Evolutionary conservation across 2,113 vertebrate genomes (phyloP).

Genomic region (Rynchops niger): DNA sequence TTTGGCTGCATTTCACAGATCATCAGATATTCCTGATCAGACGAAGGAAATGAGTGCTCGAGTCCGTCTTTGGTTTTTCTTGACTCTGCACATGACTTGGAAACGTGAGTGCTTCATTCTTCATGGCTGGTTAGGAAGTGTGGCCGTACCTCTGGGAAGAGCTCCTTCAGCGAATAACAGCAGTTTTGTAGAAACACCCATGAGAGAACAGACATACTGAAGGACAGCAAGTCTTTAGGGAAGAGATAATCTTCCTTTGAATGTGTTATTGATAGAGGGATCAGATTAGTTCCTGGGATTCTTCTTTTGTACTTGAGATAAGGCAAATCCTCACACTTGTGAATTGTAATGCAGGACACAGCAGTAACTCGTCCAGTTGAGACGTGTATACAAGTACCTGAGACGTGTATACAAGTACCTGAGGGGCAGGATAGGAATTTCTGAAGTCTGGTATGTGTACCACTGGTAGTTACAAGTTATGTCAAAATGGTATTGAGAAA

Average conservation of each 20-base stretch:
- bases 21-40: background rate
- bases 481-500: background rate
- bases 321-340: slow-evolving; percentile 4
- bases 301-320: background rate
- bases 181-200: background rate
- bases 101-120: background rate
- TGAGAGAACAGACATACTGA: background rate
- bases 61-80: background rate
- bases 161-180: background rate
- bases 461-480: background rate
- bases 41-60: background rate
- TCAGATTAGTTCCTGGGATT: slow-evolving; percentile 17
- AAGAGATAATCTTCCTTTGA: slow-evolving; percentile 44
- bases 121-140: background rate
- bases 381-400: background rate
- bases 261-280: background rate
- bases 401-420: background rate
- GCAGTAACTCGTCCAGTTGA: background rate
- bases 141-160: background rate
- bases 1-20: background rate
- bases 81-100: background rate
- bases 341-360: background rate
- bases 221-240: slow-evolving; percentile 1
- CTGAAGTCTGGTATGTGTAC: background rate
- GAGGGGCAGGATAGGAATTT: background rate